These are phyloP conservation scores for Acrocephalus arundinaceus DNA, from an alignment of 2,113 vertebrate genomes.

Conservation along the genomic window DNA sequence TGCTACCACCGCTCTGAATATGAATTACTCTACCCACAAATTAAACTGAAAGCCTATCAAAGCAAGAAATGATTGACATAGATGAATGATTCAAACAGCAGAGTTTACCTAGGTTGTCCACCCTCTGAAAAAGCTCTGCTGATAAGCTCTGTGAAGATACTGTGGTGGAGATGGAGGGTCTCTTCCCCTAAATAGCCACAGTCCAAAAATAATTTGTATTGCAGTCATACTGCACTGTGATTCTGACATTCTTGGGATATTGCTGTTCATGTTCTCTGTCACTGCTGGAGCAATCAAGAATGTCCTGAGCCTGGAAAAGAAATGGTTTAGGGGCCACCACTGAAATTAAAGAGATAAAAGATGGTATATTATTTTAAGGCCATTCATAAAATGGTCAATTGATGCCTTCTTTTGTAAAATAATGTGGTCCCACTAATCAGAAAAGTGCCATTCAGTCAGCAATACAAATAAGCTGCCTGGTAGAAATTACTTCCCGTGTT, in stretches of 20 bases:
- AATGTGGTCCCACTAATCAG: not conserved
- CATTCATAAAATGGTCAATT: not conserved
- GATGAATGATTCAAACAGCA: not conserved
- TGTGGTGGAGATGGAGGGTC: not conserved
- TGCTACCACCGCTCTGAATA: not conserved
- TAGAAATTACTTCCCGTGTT: not conserved
- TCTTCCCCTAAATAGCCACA: not conserved
- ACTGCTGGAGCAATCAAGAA: not conserved
- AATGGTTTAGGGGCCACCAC: not conserved
- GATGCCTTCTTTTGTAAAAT: not conserved
- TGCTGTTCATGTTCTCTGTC: not conserved
- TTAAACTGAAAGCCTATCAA: slow-evolving; percentile 1
- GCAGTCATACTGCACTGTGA: not conserved
- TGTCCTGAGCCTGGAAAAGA: not conserved
- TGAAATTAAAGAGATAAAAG: not conserved
- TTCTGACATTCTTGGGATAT: not conserved
- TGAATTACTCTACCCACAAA: not conserved
- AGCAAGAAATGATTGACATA: not conserved
- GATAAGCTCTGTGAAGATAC: not conserved
- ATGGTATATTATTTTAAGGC: not conserved
- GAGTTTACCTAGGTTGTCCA: not conserved
- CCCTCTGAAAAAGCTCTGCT: not conserved
- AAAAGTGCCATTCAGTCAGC: not conserved
- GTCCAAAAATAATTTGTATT: not conserved
- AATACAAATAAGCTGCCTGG: not conserved